These are phyloP conservation scores for Eupithecia inturbata DNA, from an alignment of 2,888 invertebrate genomes.

Conservation along the genomic window DNA sequence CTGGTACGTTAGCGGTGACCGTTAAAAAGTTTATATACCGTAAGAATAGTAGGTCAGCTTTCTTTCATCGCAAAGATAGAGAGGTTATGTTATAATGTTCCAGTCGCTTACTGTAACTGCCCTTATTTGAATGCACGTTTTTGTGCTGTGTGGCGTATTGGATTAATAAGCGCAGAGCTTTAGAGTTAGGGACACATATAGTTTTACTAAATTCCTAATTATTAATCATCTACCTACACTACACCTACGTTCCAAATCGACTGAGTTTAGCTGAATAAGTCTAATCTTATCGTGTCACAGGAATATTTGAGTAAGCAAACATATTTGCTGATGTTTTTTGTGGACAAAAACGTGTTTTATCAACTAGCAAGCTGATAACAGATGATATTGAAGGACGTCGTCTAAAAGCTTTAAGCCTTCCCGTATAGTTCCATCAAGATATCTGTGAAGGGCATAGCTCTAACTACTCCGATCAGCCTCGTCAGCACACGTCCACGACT, in stretches of 20 bases:
- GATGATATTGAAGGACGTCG: slow-evolving; percentile 47
- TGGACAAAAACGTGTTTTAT: slow-evolving; percentile 46
- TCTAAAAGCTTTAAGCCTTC: slow-evolving; percentile 49
- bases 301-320: slow-evolving; percentile 24
- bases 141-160: no score
- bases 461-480: background rate
- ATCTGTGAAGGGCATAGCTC: background rate
- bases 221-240: background rate
- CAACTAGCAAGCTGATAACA: slow-evolving; percentile 48
- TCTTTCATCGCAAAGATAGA: no score
- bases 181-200: no score
- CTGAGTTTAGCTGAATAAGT: background rate
- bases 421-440: slow-evolving; percentile 1
- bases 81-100: no score
- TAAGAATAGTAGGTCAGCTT: no score
- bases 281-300: slow-evolving; percentile 27
- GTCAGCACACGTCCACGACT: no score
- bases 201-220: background rate
- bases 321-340: slow-evolving; percentile 25
- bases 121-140: no score
- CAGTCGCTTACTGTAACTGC: no score
- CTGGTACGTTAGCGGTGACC: no score
- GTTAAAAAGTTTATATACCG: no score
- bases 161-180: no score
- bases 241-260: background rate